Base-by-base conservation (phyloP, 2,797 vertebrate genomes). In the Antrozous pallidus region DNA sequence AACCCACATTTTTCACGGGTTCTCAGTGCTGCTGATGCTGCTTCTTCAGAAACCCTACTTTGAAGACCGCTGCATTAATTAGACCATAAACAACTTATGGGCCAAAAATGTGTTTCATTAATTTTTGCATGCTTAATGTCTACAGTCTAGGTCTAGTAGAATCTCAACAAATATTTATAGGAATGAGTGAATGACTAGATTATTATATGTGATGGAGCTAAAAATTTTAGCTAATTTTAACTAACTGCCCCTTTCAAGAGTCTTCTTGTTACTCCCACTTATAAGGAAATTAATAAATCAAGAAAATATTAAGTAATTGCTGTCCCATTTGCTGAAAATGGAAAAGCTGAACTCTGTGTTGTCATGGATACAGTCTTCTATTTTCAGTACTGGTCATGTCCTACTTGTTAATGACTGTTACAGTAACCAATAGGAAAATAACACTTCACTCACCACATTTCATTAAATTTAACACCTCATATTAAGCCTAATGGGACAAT, bases 311-410 rank as follows among this genome's bases (percentile, higher is more conserved):
- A 96, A 97, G 93, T 97, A 97, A 97, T 96, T 97, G 94, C 95
- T 91, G 56, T 89, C 93, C 93, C 90, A 89, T 97, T 96, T 97
- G 92, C 92, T 97, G 94, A 95, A 97, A 97, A 98, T 90, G 93
- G 96, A 95, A 93, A 98, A 95, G 96, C 96, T 94, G 95, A 96
- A 96, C 90, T 95, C 69, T 24, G 85, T 89, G 98, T 98, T 98
- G 98, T 98, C 98, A 98, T 98, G 97, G 98, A 93, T 97, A 97
- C 97, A 93, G 94, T 90, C 95, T 97, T 97, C 91, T 98, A 97
- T 98, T 98, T 98, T 97, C 95, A 94, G 96, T 80, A 90, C 90
- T 92, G 93, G 96, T 98, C 86, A 2, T 96, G 88, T 96, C 96
- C 92, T 96, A 96, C 96, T 96, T 96, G 93, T 94, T 97, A 97